Evolutionary conservation across 2,113 vertebrate species (phyloP).

Genomic region (Antigone vipio): DNA sequence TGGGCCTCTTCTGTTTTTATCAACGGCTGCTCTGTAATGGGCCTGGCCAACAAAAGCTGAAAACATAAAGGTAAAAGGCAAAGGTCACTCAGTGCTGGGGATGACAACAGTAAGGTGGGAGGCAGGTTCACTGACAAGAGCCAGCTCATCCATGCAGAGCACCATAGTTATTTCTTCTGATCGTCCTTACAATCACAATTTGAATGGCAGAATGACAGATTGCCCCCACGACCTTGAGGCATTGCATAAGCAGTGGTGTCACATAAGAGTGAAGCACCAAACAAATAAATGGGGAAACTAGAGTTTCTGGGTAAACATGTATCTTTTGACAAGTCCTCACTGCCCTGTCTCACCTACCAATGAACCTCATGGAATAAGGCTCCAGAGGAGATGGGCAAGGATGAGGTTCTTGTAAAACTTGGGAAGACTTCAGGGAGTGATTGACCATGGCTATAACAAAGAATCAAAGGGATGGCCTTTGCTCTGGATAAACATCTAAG

Average conservation of each 20-base stretch:
- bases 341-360: not conserved
- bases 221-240: not conserved
- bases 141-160: not conserved
- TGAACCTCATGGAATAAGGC: not conserved
- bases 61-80: not conserved
- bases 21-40: accelerated
- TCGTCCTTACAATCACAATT: not conserved
- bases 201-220: not conserved
- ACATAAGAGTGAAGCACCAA: not conserved
- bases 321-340: not conserved
- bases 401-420: not conserved
- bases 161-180: not conserved
- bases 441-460: not conserved
- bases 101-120: not conserved
- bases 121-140: not conserved
- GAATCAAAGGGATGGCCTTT: not conserved
- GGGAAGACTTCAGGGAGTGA: not conserved
- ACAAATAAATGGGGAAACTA: not conserved
- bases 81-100: not conserved
- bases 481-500: no score
- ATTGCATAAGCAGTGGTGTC: not conserved
- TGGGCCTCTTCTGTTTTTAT: not conserved
- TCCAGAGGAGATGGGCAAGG: not conserved
- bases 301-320: not conserved
- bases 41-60: not conserved